Base-by-base conservation (phyloP, 2,113 vertebrate genomes). In the Nibea albiflora region DNA sequence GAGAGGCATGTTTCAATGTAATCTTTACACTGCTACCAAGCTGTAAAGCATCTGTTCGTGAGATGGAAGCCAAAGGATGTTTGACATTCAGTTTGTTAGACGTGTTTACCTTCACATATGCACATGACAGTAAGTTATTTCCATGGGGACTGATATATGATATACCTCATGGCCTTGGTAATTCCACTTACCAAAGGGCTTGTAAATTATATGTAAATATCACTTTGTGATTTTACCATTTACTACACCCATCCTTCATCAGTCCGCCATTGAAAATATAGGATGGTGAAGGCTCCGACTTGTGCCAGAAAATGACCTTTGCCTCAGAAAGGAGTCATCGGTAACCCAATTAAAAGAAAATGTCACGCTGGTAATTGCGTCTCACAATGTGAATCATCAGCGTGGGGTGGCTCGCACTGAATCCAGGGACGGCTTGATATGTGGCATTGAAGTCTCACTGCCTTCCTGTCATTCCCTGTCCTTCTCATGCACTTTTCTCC, bases 301-400 rank as follows among this genome's bases (percentile, higher is more conserved):
- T 88, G 79, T 90, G 87, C 85, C 78, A 88, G 87, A 88, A 89
- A 89, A 89, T 94, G 93, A 95, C 94, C 95, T 95, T 96, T 94
- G 92, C 88, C 90, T 91, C 86, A 83, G 85, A 93, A 88, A 89
- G 91, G 81, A 94, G 88, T 94, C 92, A 73, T 92, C 90, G 86
- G 87, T 94, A 94, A 94, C 92, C 92, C 93, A 94, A 95, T 95
- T 94, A 95, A 94, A 94, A 92, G 85, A 83, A 95, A 95, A 95
- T 95, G 95, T 95, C 95, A 95, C 73, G 72, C 86, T 91, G 86
- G 92, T 95, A 94, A 95, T 95, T 94, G 93, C 73, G 62, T 89
- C 88, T 85, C 85, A 86, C 88, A 67, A 82, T 88, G 92, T 90
- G 93, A 93, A 92, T 94, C 91, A 91, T 91, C 89, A 71, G 20